These are phyloP conservation scores for Anodontia alba DNA, from an alignment of 2,888 invertebrate species.

Conservation along the genomic window DNA sequence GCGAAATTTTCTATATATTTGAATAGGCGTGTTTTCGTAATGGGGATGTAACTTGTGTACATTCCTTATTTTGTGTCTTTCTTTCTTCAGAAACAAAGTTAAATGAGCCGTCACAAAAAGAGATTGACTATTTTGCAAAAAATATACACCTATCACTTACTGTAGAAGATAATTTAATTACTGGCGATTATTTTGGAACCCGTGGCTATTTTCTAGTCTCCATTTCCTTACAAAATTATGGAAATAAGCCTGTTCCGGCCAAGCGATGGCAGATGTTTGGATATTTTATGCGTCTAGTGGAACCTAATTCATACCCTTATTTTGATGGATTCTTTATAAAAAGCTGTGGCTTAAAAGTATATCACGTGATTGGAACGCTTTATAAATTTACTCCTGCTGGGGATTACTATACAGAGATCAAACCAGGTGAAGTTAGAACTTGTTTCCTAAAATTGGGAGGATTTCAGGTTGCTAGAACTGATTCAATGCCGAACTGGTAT, in stretches of 20 bases:
- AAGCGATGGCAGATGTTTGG: conserved; percentile 67
- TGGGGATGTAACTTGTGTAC: no score
- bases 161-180: conserved; percentile 45
- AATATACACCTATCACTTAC: conserved; percentile 34
- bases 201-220: conserved; percentile 42
- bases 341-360: conserved; percentile 43
- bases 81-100: conserved; percentile 28
- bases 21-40: no score
- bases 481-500: conserved; percentile 74
- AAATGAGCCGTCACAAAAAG: conserved; percentile 36
- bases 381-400: conserved; percentile 55
- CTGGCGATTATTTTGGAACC: conserved; percentile 27
- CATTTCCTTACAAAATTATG: conserved; percentile 68
- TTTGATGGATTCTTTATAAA: conserved; percentile 48
- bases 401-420: conserved; percentile 41
- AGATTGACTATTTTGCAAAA: conserved; percentile 43
- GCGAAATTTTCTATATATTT: no score
- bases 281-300: conserved; percentile 33
- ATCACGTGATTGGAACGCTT: conserved; percentile 67
- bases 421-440: conserved; percentile 40
- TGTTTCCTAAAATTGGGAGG: conserved; percentile 53
- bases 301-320: conserved; percentile 42
- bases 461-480: conserved; percentile 64
- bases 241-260: conserved; percentile 51
- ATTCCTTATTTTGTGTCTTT: no score